Conservation (phyloP, 1,140 invertebrate genomes). For the Whitmania pigra region DNA sequence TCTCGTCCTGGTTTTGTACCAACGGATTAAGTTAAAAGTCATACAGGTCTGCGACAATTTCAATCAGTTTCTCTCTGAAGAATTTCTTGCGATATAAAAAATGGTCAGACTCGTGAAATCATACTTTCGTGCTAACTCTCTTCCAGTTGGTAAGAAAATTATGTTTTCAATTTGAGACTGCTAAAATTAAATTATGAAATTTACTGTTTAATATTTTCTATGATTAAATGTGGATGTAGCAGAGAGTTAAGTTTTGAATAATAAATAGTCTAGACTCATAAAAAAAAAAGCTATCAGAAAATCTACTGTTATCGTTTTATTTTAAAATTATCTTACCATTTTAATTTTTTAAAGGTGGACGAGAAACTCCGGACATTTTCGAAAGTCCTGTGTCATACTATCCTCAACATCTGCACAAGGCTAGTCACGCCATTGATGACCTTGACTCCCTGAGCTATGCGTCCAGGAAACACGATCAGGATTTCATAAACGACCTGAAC, state of each 20-base stretch:
- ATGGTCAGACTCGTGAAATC: too few relatives aligned
- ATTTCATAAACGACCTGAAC: conserved; percentile 4
- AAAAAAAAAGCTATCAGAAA: not conserved
- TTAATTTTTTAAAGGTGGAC: not conserved
- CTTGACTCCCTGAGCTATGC: not conserved
- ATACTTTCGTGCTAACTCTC: too few relatives aligned
- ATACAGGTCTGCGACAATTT: too few relatives aligned
- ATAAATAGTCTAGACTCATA: not conserved
- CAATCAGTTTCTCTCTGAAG: too few relatives aligned
- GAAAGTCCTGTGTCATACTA: not conserved
- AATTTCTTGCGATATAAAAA: too few relatives aligned
- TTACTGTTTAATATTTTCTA: too few relatives aligned
- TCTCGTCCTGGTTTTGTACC: too few relatives aligned
- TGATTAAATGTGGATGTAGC: too few relatives aligned
- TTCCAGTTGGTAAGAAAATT: too few relatives aligned
- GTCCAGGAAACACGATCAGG: conserved; percentile 5
- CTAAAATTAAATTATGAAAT: too few relatives aligned
- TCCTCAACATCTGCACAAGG: not conserved
- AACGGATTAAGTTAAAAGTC: too few relatives aligned
- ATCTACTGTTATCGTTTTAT: not conserved
- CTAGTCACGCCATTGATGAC: not conserved
- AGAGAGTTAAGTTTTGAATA: not conserved
- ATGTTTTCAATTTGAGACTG: too few relatives aligned
- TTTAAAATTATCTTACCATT: not conserved
- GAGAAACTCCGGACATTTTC: not conserved